Evolutionary conservation across 2,113 vertebrate genomes (phyloP), one percentile per base, ranked within the genome.

Genomic region (Cyanoderma ruficeps): DNA sequence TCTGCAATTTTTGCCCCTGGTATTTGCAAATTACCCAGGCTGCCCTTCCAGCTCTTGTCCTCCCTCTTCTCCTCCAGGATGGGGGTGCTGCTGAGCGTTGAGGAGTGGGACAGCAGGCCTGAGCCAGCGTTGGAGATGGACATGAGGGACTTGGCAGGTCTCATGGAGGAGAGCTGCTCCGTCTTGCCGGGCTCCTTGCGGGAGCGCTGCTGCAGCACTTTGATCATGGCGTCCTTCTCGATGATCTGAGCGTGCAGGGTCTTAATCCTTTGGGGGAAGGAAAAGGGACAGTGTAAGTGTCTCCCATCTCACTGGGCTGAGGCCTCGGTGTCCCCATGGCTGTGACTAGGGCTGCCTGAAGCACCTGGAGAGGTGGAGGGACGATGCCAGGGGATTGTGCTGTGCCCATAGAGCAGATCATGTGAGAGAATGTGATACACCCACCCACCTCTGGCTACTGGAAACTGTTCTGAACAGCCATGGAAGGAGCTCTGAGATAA

Each of bases 221-320:
- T 99, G 93, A 99, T 99, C 99, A 99, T 99, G 93, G 99, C 99
- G 4, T 99, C 99, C 93, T 99, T 99, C 96, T 99, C 99, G 49
- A 99, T 99, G 96, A 99, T 99, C 97, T 99, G 99, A 23, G 99
- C 99, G 1, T 99, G 99, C 17, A 99, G 98, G 47, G 98, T 99
- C 98, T 99, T 99, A 89, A 99, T 99, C 97, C 99, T 99, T 78
- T 55, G 87, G 14, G 27, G 72, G 23, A 33, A 57, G 52, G 39
- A 85, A 21, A 59, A 57, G 84, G 41, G n/a, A 53, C 27, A 87
- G 59, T 4, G 33, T n/a, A 8, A 13, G 11, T 13, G 47, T 47
- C 14, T 80, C n/a, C 44, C 21, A 7, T 9, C 35, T 30, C 76
- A 18, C 71, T 23, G 27, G 35, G 31, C 15, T 47, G 55, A 90